Percentiles rank a stretch among this genome's conserved stretches.
Conservation (phyloP, 2,888 invertebrate genomes). For the Tridacna crocea region DNA sequence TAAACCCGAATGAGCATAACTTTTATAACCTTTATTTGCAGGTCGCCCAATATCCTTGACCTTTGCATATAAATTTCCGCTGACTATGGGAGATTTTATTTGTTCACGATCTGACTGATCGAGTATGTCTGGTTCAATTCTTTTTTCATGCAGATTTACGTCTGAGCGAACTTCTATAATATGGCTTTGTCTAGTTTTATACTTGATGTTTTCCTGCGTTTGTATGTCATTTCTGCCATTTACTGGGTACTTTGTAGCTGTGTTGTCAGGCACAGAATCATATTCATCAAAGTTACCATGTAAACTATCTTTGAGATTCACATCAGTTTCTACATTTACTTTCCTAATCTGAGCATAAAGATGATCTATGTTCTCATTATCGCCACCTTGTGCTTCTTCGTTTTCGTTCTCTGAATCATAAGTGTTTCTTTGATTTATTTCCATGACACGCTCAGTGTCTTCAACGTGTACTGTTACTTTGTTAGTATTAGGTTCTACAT, state of each 20-base stretch:
- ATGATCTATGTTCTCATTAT: background rate
- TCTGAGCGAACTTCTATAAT: background rate
- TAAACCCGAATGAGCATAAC: background rate
- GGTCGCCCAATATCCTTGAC: background rate
- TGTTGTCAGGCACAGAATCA: background rate
- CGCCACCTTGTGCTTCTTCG: background rate
- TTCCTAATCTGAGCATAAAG: conserved; percentile 28
- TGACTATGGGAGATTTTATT: background rate
- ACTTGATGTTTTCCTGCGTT: background rate
- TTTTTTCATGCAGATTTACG: conserved; percentile 1
- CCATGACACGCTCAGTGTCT: conserved; percentile 14
- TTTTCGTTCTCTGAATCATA: background rate
- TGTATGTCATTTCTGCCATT: background rate
- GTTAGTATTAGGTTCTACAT: conserved; percentile 34
- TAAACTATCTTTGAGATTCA: background rate
- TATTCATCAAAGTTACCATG: background rate
- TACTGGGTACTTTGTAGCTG: too few relatives aligned
- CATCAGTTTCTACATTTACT: background rate
- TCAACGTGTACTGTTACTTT: background rate
- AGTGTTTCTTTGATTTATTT: background rate
- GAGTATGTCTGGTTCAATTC: background rate
- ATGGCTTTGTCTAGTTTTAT: background rate
- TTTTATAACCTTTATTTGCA: background rate
- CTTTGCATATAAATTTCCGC: conserved; percentile 12
- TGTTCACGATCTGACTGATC: background rate